Conservation (phyloP, 2,888 invertebrate species). For the Clostera curtula region DNA sequence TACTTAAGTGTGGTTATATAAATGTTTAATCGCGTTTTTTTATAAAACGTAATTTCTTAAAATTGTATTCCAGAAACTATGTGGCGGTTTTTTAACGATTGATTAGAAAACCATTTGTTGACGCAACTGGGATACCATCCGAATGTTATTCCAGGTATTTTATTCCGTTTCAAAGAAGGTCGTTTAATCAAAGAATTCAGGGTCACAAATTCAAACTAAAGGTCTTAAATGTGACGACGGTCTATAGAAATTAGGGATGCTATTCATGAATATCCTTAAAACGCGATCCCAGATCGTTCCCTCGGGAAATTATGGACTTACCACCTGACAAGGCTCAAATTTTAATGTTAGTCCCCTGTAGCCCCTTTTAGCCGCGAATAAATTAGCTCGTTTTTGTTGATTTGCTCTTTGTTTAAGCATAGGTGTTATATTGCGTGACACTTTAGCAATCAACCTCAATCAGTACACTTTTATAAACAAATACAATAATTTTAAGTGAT, state of each 20-base stretch:
- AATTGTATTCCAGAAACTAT: too few relatives aligned
- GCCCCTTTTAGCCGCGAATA: slow-evolving; percentile 53
- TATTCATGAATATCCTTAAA: slow-evolving; percentile 69
- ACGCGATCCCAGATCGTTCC: slow-evolving; percentile 63
- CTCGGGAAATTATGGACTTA: slow-evolving; percentile 73
- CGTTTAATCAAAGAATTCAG: too few relatives aligned
- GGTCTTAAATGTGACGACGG: slow-evolving; percentile 35
- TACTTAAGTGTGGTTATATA: too few relatives aligned
- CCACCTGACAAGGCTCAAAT: slow-evolving; percentile 72
- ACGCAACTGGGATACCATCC: too few relatives aligned
- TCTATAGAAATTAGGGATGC: slow-evolving; percentile 58
- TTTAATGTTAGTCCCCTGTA: slow-evolving; percentile 58
- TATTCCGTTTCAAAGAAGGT: too few relatives aligned
- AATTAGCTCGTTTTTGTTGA: slow-evolving; percentile 55
- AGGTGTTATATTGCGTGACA: slow-evolving; percentile 19
- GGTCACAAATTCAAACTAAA: too few relatives aligned
- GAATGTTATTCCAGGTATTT: too few relatives aligned
- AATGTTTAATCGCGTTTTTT: too few relatives aligned
- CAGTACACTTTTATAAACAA: not conserved
- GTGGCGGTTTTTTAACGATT: too few relatives aligned
- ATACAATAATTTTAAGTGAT: not conserved
- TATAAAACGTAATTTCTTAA: too few relatives aligned
- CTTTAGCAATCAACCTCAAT: not conserved
- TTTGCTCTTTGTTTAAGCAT: slow-evolving; percentile 29
- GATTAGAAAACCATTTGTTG: too few relatives aligned